Percentiles rank a stretch among this genome's conserved stretches.
These are phyloP conservation scores for Seladonia tumulorum DNA, from an alignment of 2,888 invertebrate species.

Conservation along the genomic window DNA sequence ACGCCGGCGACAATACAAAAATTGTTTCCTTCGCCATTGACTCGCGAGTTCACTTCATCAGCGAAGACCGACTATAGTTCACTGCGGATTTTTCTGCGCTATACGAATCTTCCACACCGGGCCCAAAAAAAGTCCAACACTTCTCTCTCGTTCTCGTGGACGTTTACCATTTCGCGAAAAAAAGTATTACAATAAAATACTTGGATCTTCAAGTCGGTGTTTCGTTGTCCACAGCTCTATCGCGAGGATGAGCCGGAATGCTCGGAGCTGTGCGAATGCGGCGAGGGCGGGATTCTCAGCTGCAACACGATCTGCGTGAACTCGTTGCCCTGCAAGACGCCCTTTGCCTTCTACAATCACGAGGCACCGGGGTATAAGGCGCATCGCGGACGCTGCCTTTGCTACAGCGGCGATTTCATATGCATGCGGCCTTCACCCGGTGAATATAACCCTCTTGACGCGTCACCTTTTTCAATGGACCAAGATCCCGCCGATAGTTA, in stretches of 20 bases:
- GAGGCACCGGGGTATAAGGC: conserved; percentile 96
- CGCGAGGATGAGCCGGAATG: conserved; percentile 94
- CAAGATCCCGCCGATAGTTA: background rate
- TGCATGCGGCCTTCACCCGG: conserved; percentile 94
- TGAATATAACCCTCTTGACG: conserved; percentile 78
- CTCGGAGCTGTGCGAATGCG: conserved; percentile 95
- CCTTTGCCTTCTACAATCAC: conserved; percentile 95
- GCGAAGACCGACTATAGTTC: background rate
- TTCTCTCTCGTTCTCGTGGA: background rate
- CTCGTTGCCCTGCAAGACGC: conserved; percentile 93
- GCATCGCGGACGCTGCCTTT: conserved; percentile 94
- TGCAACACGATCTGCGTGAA: conserved; percentile 96
- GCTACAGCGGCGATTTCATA: conserved; percentile 96
- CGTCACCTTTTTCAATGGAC: background rate
- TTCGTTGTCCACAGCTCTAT: conserved; percentile 87
- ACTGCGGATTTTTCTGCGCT: background rate
- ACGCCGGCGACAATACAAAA: background rate
- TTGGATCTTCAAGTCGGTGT: no score
- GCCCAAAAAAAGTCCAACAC: no score
- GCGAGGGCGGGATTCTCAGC: conserved; percentile 90
- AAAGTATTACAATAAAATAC: background rate
- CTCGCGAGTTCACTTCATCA: background rate
- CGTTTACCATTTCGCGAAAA: background rate
- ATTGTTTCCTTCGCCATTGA: background rate
- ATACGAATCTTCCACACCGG: background rate